Percentiles rank a stretch among this genome's conserved stretches.
Conservation (phyloP, 2,797 vertebrate genomes). For the Hyperoplus lanceolatus region DNA sequence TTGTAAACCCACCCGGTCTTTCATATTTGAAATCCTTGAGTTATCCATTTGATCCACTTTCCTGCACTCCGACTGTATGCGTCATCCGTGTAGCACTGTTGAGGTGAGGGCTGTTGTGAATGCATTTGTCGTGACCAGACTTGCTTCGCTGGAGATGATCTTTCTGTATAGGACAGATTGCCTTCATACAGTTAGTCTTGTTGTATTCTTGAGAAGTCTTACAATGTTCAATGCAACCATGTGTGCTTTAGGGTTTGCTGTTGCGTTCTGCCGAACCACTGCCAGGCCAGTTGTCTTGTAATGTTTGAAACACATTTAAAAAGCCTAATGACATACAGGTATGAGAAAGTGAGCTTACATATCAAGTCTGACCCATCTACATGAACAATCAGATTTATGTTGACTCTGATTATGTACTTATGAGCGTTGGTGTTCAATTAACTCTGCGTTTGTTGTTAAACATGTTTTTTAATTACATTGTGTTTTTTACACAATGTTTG, state of each 20-base stretch:
- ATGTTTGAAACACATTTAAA: conserved; percentile 44
- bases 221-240: conserved; percentile 26
- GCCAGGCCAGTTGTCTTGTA: conserved; percentile 35
- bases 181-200: conserved; percentile 7
- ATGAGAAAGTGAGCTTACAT: background rate
- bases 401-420: background rate
- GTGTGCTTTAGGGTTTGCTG: background rate
- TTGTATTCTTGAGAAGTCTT: conserved; percentile 30
- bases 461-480: background rate
- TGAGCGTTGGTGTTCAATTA: background rate
- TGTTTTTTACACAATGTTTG: background rate
- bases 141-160: conserved; percentile 7
- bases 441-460: conserved; percentile 2
- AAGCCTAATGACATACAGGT: conserved; percentile 48
- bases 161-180: conserved; percentile 8
- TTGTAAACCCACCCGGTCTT: background rate
- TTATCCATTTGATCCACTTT: background rate
- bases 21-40: background rate
- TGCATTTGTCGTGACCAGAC: background rate
- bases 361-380: background rate
- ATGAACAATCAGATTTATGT: background rate
- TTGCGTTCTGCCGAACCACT: conserved; percentile 12
- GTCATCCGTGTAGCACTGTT: background rate
- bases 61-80: background rate
- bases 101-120: conserved; percentile 4